Evolutionary conservation across 1,140 invertebrate species (phyloP), one percentile per base, ranked within the genome.

Genomic region (Cecropterus lyciades): DNA sequence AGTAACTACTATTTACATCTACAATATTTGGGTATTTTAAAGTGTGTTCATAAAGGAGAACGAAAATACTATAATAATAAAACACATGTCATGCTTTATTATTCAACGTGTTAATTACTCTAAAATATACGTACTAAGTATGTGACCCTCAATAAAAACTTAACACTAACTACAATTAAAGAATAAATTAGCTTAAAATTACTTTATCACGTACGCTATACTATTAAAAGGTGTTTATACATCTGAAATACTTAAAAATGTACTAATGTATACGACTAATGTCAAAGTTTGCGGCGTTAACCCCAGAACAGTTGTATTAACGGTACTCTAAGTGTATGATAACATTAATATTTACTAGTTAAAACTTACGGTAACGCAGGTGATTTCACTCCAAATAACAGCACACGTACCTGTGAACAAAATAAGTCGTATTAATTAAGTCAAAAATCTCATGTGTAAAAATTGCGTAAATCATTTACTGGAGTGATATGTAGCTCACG

Each of bases 401-500:
- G 63, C 46, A 13, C 52, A 55, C 71, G 48, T 79, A 79, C 74
- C 74, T 79, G 74, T 40, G 69, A 55, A 70, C 57, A 72, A 77
- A 72, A 56, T 62, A 64, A 70, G 55, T n/a, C 49, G 55, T 71
- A 65, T 71, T 76, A 79, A 81, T 81, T 78, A 79, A 77, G 64
- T 62, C 56, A 59, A 73, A 77, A 75, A 66, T 53, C 53, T 72
- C 46, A 70, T 73, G 70, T 70, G 69, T 78, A 77, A 77, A 81
- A 73, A 76, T 80, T 70, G 60, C 75, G 76, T 82, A 80, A 78
- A 81, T 85, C 81, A 84, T 79, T 83, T 76, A 76, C 80, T 78
- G 69, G 65, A 72, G 76, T 81, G 82, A 85, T 75, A 81, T 80
- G 77, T 80, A 66, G 69, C 63, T 69, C 66, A 72, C 73, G 71